A percentile compares a stretch with the other conserved stretches of the same genome.
These are phyloP conservation scores for Clunio marinus DNA, from an alignment of 2,888 invertebrate genomes.

Conservation along the genomic window DNA sequence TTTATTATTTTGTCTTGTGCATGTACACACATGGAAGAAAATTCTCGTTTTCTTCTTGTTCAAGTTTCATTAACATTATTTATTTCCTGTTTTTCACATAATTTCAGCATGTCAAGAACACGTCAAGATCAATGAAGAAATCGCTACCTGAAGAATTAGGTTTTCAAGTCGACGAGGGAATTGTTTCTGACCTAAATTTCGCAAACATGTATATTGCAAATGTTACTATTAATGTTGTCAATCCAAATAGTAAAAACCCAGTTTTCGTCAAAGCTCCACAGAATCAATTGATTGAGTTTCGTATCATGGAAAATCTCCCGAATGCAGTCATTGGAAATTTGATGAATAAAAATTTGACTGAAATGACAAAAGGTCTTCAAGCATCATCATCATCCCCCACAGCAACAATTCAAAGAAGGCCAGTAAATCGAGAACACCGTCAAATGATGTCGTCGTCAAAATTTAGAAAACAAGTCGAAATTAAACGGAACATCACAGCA, in stretches of 20 bases:
- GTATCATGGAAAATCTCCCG: conserved; percentile 70
- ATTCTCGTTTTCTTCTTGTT: no score
- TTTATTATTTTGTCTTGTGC: no score
- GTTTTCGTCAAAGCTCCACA: conserved; percentile 62
- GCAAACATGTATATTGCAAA: conserved; percentile 59
- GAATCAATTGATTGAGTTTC: conserved; percentile 54
- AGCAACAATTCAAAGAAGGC: conserved; percentile 26
- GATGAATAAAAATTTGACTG: conserved; percentile 54
- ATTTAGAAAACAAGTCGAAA: conserved; percentile 40
- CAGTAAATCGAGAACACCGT: conserved; percentile 40
- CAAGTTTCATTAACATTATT: no score
- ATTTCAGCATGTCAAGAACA: conserved; percentile 33
- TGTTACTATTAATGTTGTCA: conserved; percentile 77
- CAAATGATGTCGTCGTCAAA: conserved; percentile 39
- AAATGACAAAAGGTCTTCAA: conserved; percentile 44
- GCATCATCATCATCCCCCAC: conserved; percentile 28
- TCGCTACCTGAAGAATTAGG: conserved; percentile 27
- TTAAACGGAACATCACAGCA: conserved; percentile 33
- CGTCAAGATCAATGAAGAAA: conserved; percentile 29
- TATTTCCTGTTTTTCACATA: no score
- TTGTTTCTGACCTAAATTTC: conserved; percentile 32
- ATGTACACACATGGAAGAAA: no score
- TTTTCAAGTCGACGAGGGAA: conserved; percentile 37
- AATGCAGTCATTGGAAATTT: conserved; percentile 71
- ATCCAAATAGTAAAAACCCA: conserved; percentile 66